Percentiles rank a stretch among this genome's conserved stretches.
phyloP scores from a whole-genome alignment of 37 sponge, comb jelly and placozoan genomes.

The Hormiphora californensis region DNA sequence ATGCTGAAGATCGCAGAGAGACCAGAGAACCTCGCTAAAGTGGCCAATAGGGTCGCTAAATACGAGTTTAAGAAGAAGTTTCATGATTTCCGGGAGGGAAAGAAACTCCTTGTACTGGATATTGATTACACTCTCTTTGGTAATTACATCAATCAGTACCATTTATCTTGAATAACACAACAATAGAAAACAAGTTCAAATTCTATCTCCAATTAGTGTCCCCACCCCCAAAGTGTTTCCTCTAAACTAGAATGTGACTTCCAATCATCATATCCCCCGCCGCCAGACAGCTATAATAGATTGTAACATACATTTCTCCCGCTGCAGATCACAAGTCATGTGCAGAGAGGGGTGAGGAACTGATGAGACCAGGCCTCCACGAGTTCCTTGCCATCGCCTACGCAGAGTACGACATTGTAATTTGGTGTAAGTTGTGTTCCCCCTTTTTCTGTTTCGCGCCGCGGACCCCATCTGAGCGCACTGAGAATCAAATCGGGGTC shows the following conservation, averaged over 20 bases:
- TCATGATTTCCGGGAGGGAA: conserved; percentile 52
- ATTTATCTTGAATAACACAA: not conserved
- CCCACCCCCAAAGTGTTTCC: not conserved
- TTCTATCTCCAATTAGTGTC: not conserved
- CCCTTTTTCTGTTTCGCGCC: not conserved
- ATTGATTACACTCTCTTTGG: conserved; percentile 58
- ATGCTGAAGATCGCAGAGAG: conserved; percentile 24
- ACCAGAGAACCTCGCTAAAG: conserved; percentile 15
- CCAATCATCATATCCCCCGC: not conserved
- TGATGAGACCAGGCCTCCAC: conserved; percentile 59
- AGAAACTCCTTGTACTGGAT: conserved; percentile 58
- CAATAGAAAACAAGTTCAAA: not conserved
- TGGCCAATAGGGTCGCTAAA: conserved; percentile 9
- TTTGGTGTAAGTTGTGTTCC: conserved; percentile 55
- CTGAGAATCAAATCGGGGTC: too few species aligned
- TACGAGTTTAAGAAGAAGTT: conserved; percentile 54
- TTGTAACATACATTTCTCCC: not conserved
- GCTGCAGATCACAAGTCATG: conserved; percentile 54
- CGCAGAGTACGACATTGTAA: conserved; percentile 57
- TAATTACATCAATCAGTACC: not conserved
- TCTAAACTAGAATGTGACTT: not conserved
- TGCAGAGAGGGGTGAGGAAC: conserved; percentile 52
- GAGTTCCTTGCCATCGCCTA: conserved; percentile 56
- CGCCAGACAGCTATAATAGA: too few species aligned
- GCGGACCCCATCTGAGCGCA: too few species aligned